Evolutionary conservation across 2,797 vertebrate species (phyloP).

Genomic region (Typhlichthys subterraneus): DNA sequence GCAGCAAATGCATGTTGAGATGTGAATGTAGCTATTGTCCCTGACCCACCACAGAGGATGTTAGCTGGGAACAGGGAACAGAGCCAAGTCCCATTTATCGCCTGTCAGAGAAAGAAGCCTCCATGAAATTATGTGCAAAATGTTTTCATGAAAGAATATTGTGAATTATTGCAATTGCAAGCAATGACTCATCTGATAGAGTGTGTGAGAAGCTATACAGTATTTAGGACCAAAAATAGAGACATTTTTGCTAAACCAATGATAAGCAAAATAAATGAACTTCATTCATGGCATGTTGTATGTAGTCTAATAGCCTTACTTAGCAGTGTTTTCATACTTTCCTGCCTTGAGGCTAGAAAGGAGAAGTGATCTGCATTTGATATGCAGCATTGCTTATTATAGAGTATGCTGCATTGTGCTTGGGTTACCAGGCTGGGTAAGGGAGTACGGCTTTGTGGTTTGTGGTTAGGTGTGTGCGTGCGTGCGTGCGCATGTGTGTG

Average conservation of each 20-base stretch:
- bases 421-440: conserved; percentile 64
- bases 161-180: not conserved
- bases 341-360: conserved; percentile 41
- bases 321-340: conserved; percentile 40
- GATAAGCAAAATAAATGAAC: conserved; percentile 28
- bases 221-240: conserved; percentile 3
- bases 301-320: conserved; percentile 33
- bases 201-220: conserved; percentile 14
- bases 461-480: conserved; percentile 54
- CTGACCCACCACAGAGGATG: conserved; percentile 52
- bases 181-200: conserved; percentile 45
- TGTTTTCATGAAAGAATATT: conserved; percentile 60
- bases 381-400: conserved; percentile 71
- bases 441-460: conserved; percentile 67
- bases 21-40: conserved; percentile 79
- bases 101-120: conserved; percentile 63
- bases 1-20: conserved; percentile 76
- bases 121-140: conserved; percentile 75
- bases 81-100: conserved; percentile 56
- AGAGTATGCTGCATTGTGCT: conserved; percentile 71
- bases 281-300: conserved; percentile 14
- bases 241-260: conserved; percentile 1
- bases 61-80: conserved; percentile 43
- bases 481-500: conserved; percentile 26
- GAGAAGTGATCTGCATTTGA: conserved; percentile 55